Percentiles rank a stretch among this genome's conserved stretches.
These are phyloP conservation scores for Sylvietta virens DNA, from an alignment of 2,113 vertebrate species.

Conservation along the genomic window DNA sequence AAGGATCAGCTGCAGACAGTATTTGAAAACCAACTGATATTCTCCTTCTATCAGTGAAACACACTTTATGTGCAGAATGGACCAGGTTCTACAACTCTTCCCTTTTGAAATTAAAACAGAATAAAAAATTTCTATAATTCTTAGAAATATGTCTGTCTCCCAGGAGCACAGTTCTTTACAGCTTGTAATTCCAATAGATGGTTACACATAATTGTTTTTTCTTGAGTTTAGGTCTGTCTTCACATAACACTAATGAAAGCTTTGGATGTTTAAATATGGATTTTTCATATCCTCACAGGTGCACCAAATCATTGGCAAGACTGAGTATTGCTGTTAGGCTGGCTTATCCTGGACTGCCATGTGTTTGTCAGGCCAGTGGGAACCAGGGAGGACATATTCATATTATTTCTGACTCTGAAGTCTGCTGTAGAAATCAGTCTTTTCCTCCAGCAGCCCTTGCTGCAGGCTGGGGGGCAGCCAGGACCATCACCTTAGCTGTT, in stretches of 20 bases:
- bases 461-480: background rate
- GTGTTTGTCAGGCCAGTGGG: accelerated
- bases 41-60: background rate
- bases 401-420: background rate
- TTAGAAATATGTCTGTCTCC: background rate
- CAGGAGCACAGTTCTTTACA: background rate
- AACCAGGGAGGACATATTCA: background rate
- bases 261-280: background rate
- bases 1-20: background rate
- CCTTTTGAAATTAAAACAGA: background rate
- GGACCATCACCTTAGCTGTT: background rate
- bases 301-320: background rate
- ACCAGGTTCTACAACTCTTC: background rate
- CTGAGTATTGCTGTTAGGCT: background rate
- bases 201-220: background rate
- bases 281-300: background rate
- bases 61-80: background rate
- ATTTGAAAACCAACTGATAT: background rate
- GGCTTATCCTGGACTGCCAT: background rate
- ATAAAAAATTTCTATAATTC: background rate
- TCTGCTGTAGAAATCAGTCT: background rate
- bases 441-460: accelerated
- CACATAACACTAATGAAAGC: background rate
- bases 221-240: background rate
- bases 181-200: background rate